Percentiles rank a stretch among this genome's conserved stretches.
phyloP scores from a whole-genome alignment of 2,797 vertebrate species.

The Stomatorhinus walkeri region DNA sequence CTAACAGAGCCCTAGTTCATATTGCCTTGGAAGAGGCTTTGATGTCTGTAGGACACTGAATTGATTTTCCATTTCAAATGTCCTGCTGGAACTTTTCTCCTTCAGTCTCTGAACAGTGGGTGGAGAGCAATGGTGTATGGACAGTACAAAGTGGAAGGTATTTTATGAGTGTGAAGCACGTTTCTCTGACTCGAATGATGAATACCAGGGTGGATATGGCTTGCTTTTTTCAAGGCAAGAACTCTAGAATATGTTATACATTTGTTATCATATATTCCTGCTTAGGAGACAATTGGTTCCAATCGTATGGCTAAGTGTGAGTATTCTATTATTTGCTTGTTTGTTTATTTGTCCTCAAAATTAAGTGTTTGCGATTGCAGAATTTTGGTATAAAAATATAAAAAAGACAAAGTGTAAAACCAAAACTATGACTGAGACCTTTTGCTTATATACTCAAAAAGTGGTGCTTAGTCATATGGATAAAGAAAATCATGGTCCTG shows the following conservation, averaged over 20 bases:
- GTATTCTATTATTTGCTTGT: neutral
- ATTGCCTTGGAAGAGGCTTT: neutral
- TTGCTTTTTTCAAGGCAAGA: neutral
- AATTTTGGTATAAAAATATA: neutral
- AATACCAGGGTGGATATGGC: neutral
- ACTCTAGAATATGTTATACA: neutral
- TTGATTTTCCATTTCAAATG: neutral
- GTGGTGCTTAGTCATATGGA: neutral
- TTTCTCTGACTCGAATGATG: neutral
- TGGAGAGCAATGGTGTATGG: neutral
- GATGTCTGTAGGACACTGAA: conserved; percentile 3
- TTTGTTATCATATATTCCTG: neutral
- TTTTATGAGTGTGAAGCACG: neutral
- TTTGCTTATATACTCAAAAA: neutral
- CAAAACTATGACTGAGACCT: neutral
- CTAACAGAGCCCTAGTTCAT: neutral
- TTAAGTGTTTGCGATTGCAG: neutral
- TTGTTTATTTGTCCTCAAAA: neutral
- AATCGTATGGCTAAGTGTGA: neutral
- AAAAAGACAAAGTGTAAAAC: neutral
- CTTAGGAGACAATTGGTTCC: neutral
- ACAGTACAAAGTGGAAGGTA: neutral
- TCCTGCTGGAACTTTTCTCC: conserved; percentile 2
- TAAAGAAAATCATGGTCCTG: neutral
- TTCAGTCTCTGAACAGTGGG: neutral